Evolutionary conservation across 1,140 invertebrate genomes (phyloP).

Genomic region (Cyphomyrmex costatus): DNA sequence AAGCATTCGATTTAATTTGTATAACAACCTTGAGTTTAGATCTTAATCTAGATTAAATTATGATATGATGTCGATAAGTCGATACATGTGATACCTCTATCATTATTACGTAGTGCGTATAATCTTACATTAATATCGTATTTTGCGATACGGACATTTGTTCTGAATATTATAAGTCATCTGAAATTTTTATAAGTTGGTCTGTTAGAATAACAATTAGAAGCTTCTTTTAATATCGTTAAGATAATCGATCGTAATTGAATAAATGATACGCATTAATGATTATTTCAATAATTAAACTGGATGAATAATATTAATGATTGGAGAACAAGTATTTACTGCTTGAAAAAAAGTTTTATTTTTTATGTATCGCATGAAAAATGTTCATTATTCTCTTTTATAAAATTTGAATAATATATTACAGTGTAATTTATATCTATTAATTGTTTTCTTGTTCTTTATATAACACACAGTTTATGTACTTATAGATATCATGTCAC

Average conservation of each 20-base stretch:
- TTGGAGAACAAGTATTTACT: not conserved
- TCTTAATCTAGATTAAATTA: conserved; percentile 9
- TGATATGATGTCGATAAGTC: conserved; percentile 12
- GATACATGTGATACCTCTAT: not conserved
- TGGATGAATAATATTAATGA: not conserved
- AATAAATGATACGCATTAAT: not conserved
- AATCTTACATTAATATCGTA: not conserved
- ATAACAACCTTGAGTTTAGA: not conserved
- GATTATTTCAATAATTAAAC: not conserved
- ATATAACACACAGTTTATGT: not conserved
- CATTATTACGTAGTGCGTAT: conserved; percentile 2
- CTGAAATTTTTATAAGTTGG: not conserved
- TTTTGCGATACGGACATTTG: not conserved
- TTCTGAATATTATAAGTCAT: not conserved
- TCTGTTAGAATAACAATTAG: not conserved
- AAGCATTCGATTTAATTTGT: not conserved
- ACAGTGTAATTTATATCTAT: not conserved
- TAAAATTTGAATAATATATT: conserved; percentile 18
- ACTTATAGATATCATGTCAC: not conserved
- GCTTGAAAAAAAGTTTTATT: not conserved
- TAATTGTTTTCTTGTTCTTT: not conserved
- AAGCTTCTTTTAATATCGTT: not conserved
- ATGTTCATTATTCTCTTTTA: not conserved
- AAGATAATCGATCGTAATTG: conserved; percentile 2
- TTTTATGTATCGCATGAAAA: not conserved